Evolutionary conservation across 1,140 invertebrate species (phyloP).

Genomic region (Bombus affinis): DNA sequence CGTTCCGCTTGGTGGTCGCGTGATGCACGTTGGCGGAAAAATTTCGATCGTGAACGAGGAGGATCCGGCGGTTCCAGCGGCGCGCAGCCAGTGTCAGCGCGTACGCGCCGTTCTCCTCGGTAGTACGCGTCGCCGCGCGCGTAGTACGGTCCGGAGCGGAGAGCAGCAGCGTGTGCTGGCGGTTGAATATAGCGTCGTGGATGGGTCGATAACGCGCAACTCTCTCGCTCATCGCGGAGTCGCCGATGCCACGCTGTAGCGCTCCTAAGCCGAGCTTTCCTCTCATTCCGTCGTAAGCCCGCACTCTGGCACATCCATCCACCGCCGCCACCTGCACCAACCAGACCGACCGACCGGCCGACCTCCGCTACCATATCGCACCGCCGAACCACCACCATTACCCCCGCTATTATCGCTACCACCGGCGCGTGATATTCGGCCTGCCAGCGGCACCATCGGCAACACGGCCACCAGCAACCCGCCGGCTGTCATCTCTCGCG

Average conservation of each 20-base stretch:
- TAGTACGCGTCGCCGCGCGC: slow-evolving; percentile 40
- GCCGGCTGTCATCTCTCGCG: slow-evolving; percentile 39
- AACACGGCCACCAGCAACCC: slow-evolving; percentile 7
- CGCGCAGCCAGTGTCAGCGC: slow-evolving; percentile 5
- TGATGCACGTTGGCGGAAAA: background rate
- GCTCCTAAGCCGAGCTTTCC: slow-evolving; percentile 76
- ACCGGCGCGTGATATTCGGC: slow-evolving; percentile 29
- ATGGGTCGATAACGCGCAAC: slow-evolving; percentile 82
- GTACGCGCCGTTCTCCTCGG: slow-evolving; percentile 23
- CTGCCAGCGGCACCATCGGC: slow-evolving; percentile 32
- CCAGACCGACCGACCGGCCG: slow-evolving; percentile 59
- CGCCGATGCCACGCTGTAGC: slow-evolving; percentile 76
- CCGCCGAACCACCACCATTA: slow-evolving; percentile 45
- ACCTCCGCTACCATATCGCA: slow-evolving; percentile 52
- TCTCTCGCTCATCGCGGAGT: slow-evolving; percentile 79
- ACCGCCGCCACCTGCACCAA: slow-evolving; percentile 53
- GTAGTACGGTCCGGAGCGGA: slow-evolving; percentile 60
- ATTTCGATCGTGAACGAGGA: slow-evolving; percentile 9
- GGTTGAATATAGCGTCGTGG: slow-evolving; percentile 74
- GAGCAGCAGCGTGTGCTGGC: slow-evolving; percentile 50
- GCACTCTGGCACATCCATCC: slow-evolving; percentile 76
- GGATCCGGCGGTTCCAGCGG: background rate
- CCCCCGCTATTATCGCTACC: slow-evolving; percentile 34
- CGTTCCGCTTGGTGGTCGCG: slow-evolving; percentile 5
- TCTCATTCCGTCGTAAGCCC: slow-evolving; percentile 78